Base-by-base conservation (phyloP, 2,797 vertebrate genomes). In the Mus caroli region DNA sequence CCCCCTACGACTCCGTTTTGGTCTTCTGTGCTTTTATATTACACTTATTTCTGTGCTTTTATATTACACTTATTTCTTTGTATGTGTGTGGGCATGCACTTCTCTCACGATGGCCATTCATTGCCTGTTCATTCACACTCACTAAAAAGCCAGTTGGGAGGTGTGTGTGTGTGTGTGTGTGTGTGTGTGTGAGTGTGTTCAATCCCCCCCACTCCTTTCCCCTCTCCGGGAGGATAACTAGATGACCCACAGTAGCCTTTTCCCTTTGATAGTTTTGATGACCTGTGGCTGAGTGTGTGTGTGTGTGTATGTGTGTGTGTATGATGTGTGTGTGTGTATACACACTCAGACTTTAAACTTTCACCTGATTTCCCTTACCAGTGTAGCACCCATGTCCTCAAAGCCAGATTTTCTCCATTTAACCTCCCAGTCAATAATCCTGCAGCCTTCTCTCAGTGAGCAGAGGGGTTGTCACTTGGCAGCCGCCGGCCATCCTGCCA, bases 1-100 rank as follows among this genome's bases (percentile, higher is more conserved):
- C 43, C 43, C 3, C 43, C 43, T 43, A 85, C 86, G 93, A 37
- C 69, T 3, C 90, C 94, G 62, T 22, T 88, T 94, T 94, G 31
- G 62, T 69, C 83, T 69, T 56, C 15, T 75, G 56, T 31, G 1
- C 31, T 37, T 71, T 86, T n/a, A 50, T 7, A 52, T 52, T 52
- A 15, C 9, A 88, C 43, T 40, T 56, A 31, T 56, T 37, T 73
- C 14, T 87, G 43, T 43, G 43, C 43, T 43, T 73, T 86, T n/a
- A 50, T 7, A 52, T 52, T 52, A 15, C 15, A 88, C 43, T 40
- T 56, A 31, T 56, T 37, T 73, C 14, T 87, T 54, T 87, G 34
- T 40, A 73, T 88, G 67, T 88, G 85, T 73, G 50, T 73, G 85
- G 52, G 67, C 5, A 4, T 10, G 12, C 17, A 13, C 15, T 56